phyloP scores from a whole-genome alignment of 2,888 invertebrate genomes.

The Campoplex capitator region DNA sequence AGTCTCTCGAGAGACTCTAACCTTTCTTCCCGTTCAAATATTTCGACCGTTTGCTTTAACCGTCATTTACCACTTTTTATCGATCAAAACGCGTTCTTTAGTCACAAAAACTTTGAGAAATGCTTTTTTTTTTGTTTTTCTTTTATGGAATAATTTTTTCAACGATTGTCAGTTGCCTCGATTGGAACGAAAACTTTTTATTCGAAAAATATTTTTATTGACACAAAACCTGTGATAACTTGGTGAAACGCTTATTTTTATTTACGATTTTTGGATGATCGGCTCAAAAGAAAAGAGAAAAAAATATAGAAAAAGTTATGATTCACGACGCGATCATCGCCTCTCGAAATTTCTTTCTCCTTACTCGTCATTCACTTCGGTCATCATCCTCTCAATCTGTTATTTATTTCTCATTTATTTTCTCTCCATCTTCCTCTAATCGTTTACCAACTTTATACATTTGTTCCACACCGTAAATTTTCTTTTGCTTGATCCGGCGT shows the following conservation, averaged over 20 bases:
- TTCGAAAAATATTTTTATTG: background rate
- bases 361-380: background rate
- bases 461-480: constrained; percentile 4
- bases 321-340: background rate
- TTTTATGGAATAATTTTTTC: background rate
- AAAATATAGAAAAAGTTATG: background rate
- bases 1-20: background rate
- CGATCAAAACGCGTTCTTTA: background rate
- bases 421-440: background rate
- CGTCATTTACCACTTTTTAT: background rate
- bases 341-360: background rate
- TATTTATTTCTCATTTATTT: too few species aligned
- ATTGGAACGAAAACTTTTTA: background rate
- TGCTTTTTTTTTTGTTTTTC: too few species aligned
- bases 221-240: background rate
- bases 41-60: too few species aligned
- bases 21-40: background rate
- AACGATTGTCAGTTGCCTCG: too few species aligned
- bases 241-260: background rate
- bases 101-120: too few species aligned
- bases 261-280: background rate
- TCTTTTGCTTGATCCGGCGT: constrained; percentile 32
- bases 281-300: background rate
- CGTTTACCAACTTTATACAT: background rate
- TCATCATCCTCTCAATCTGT: background rate